Evolutionary conservation across 2,113 vertebrate species (phyloP).

Genomic region (Chloroceryle aenea): DNA sequence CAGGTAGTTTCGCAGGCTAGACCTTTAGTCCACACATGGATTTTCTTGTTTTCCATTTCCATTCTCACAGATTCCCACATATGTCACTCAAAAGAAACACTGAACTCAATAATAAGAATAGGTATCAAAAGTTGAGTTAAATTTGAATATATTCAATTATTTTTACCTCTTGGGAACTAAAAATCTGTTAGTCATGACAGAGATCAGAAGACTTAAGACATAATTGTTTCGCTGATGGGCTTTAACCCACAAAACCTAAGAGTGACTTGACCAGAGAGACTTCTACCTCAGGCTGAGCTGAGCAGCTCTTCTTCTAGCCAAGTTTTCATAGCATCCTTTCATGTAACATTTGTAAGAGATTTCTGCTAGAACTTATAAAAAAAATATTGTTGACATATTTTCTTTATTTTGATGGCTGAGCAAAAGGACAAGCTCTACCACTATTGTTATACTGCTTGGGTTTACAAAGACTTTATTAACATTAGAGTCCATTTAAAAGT

Average conservation of each 20-base stretch:
- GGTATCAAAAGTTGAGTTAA: background rate
- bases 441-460: background rate
- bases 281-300: background rate
- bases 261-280: background rate
- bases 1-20: rapidly evolving
- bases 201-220: background rate
- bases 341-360: background rate
- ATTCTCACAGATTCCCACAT: background rate
- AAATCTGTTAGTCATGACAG: background rate
- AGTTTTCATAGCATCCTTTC: background rate
- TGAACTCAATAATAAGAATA: background rate
- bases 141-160: background rate
- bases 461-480: conserved; percentile 8
- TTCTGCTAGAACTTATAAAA: background rate
- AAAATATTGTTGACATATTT: background rate
- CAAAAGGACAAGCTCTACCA: background rate
- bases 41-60: background rate
- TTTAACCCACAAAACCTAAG: background rate
- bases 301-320: background rate
- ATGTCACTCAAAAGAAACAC: background rate
- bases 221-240: background rate
- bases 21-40: background rate
- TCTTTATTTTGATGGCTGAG: conserved; percentile 4
- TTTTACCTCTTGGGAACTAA: background rate
- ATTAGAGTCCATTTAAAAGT: background rate